A percentile compares a stretch with the other conserved stretches of the same genome.
Conservation (phyloP, 2,113 vertebrate genomes). For the Pluvianellus socialis region DNA sequence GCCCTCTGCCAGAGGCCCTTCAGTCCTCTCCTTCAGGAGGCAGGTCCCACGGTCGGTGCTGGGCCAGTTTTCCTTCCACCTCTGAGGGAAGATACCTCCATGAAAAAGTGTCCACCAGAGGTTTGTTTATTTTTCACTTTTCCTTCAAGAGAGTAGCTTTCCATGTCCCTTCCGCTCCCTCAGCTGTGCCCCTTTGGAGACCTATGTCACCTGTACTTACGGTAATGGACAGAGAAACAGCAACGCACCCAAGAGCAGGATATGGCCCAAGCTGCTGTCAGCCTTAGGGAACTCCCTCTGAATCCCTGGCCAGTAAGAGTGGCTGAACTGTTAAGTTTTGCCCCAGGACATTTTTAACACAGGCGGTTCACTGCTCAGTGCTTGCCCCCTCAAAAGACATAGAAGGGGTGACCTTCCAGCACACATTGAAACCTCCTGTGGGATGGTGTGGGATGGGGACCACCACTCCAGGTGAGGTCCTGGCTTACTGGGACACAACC, state of each 20-base stretch:
- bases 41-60: rapidly evolving
- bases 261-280: not conserved
- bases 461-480: not conserved
- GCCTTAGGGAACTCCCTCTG: not conserved
- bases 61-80: not conserved
- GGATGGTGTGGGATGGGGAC: not conserved
- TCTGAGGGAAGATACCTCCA: not conserved
- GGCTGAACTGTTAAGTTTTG: not conserved
- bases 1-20: not conserved
- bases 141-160: not conserved
- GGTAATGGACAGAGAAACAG: not conserved
- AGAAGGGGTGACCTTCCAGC: not conserved
- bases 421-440: not conserved
- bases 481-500: not conserved
- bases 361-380: not conserved
- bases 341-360: not conserved
- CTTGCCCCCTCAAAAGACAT: not conserved
- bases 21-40: not conserved
- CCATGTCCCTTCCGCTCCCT: not conserved
- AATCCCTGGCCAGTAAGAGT: not conserved
- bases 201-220: not conserved
- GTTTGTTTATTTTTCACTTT: not conserved
- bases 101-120: not conserved
- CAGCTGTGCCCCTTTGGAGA: not conserved
- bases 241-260: not conserved